A percentile compares a stretch with the other conserved stretches of the same genome.
Conservation (phyloP, 2,888 invertebrate species). For the Drosophila siamana region DNA sequence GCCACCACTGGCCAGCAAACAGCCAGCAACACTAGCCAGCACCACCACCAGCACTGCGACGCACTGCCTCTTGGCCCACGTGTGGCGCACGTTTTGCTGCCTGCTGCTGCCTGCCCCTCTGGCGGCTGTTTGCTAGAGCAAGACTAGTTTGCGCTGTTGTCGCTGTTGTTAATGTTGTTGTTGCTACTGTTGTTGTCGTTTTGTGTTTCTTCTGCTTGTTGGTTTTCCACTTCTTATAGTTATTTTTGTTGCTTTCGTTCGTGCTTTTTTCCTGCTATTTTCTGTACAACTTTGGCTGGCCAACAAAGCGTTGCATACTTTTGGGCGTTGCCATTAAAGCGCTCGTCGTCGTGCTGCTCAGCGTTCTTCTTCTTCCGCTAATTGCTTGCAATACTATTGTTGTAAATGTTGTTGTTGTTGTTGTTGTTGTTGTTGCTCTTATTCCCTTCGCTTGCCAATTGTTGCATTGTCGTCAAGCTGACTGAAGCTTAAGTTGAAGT, state of each 20-base stretch:
- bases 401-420: constrained; percentile 4
- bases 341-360: constrained; percentile 5
- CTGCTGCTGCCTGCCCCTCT: neutral
- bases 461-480: constrained; percentile 41
- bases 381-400: neutral
- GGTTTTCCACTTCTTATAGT: too few species aligned
- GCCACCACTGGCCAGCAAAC: neutral
- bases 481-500: constrained; percentile 7
- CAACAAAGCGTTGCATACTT: constrained; percentile 59
- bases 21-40: constrained; percentile 8
- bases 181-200: neutral
- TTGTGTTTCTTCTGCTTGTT: neutral
- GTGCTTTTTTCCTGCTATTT: constrained; percentile 43
- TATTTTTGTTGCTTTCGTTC: neutral
- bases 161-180: too few species aligned
- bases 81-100: constrained; percentile 44
- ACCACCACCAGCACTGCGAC: neutral
- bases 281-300: constrained; percentile 33
- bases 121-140: too few species aligned
- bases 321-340: constrained; percentile 62
- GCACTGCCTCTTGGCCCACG: constrained; percentile 22
- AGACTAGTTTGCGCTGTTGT: too few species aligned
- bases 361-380: neutral
- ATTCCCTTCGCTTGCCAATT: constrained; percentile 40
- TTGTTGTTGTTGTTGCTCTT: neutral